phyloP scores from a whole-genome alignment of 2,113 vertebrate genomes.

The Petrocephalus zakoni region DNA sequence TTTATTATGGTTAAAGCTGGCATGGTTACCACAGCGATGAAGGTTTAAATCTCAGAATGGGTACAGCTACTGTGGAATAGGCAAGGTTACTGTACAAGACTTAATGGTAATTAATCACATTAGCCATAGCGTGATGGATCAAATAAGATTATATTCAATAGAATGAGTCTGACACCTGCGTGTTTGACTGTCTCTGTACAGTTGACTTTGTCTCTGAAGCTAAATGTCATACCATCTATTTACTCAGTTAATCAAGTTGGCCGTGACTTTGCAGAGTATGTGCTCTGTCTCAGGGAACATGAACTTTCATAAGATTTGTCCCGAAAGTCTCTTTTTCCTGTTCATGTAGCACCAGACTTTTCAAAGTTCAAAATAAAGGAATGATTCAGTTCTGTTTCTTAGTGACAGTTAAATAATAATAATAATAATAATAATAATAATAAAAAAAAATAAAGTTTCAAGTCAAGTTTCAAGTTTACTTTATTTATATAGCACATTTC shows the following conservation, averaged over 20 bases:
- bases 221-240: neutral
- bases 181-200: neutral
- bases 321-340: neutral
- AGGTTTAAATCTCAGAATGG: neutral
- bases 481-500: no score
- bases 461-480: no score
- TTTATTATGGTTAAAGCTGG: neutral
- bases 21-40: neutral
- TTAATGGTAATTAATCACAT: neutral
- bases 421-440: no score
- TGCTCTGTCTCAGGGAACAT: neutral
- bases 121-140: neutral
- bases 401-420: no score
- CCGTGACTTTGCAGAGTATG: neutral
- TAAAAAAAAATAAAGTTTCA: no score
- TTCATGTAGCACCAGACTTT: neutral
- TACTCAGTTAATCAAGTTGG: constrained; percentile 2
- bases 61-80: neutral
- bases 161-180: neutral
- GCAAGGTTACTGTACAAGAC: neutral
- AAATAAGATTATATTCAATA: neutral
- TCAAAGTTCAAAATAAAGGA: neutral
- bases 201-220: neutral
- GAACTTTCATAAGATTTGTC: neutral
- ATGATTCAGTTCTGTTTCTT: neutral